These are phyloP conservation scores for Lethrus apterus DNA, from an alignment of 1,140 invertebrate genomes.

Conservation along the genomic window DNA sequence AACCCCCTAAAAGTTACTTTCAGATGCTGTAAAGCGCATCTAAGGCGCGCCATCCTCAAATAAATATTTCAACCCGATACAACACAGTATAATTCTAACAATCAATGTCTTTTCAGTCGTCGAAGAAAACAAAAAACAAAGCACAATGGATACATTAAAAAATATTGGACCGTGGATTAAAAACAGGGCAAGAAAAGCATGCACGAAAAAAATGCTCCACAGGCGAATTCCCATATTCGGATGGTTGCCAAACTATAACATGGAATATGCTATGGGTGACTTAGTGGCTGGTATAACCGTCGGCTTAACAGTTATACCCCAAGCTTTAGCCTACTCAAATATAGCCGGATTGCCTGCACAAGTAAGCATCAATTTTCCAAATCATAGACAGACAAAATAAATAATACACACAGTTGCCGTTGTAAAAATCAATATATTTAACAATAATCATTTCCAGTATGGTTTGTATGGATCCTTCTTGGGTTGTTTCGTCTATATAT, in stretches of 20 bases:
- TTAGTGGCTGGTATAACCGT: constrained; percentile 78
- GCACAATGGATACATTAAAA: constrained; percentile 19
- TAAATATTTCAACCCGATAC: constrained; percentile 3
- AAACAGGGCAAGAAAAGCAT: constrained; percentile 32
- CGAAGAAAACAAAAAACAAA: constrained; percentile 22
- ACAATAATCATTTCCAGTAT: constrained; percentile 51
- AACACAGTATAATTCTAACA: background rate
- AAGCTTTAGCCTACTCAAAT: constrained; percentile 79
- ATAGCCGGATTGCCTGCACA: constrained; percentile 74
- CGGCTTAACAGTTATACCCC: constrained; percentile 81
- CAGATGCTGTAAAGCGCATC: too few relatives aligned
- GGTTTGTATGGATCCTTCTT: constrained; percentile 88
- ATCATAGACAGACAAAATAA: background rate
- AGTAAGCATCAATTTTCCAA: constrained; percentile 44
- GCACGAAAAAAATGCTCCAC: constrained; percentile 10
- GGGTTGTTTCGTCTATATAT: constrained; percentile 83
- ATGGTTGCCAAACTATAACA: constrained; percentile 66
- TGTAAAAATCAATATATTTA: background rate
- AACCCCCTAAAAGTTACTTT: background rate
- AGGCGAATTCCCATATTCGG: constrained; percentile 52
- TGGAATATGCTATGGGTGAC: constrained; percentile 64
- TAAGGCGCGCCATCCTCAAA: too few relatives aligned
- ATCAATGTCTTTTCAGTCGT: constrained; percentile 20
- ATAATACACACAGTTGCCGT: background rate
- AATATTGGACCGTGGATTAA: constrained; percentile 35